A percentile compares a stretch with the other conserved stretches of the same genome.
phyloP scores from a whole-genome alignment of 2,797 vertebrate species.

The Naso thynnoides region DNA sequence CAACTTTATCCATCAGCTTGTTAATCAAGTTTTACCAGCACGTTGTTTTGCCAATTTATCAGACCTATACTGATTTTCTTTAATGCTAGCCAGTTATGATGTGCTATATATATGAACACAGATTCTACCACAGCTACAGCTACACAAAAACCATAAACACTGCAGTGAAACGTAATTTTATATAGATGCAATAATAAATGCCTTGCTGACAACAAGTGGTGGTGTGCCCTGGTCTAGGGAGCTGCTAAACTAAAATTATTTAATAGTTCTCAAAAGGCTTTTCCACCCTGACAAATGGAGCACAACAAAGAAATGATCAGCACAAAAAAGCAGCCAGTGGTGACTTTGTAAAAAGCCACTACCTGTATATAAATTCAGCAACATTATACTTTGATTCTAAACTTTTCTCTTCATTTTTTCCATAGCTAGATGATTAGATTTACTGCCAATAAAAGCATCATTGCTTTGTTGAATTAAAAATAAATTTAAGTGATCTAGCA shows the following conservation, averaged over 20 bases:
- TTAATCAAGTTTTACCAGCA: conserved; percentile 13
- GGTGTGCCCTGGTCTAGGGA: not conserved
- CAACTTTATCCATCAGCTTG: conserved; percentile 25
- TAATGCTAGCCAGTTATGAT: conserved; percentile 14
- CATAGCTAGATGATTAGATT: not conserved
- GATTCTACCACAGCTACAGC: not conserved
- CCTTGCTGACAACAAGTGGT: not conserved
- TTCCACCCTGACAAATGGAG: too few relatives aligned
- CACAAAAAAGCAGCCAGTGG: not conserved
- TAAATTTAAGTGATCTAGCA: too few relatives aligned
- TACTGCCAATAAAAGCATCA: too few relatives aligned
- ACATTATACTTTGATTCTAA: not conserved
- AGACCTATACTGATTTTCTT: not conserved
- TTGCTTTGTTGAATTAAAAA: too few relatives aligned
- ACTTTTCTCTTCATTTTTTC: not conserved
- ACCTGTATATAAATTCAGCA: not conserved
- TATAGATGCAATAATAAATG: too few relatives aligned
- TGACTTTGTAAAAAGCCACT: conserved; percentile 1
- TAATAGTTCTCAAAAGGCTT: not conserved
- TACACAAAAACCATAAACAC: not conserved
- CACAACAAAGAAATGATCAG: not conserved
- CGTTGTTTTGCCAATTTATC: conserved; percentile 22
- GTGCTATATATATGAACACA: conserved; percentile 5
- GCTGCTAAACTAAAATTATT: not conserved
- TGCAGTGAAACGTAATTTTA: not conserved